Base-by-base conservation (phyloP, 2,888 invertebrate genomes). In the Camptogramma bilineatum region DNA sequence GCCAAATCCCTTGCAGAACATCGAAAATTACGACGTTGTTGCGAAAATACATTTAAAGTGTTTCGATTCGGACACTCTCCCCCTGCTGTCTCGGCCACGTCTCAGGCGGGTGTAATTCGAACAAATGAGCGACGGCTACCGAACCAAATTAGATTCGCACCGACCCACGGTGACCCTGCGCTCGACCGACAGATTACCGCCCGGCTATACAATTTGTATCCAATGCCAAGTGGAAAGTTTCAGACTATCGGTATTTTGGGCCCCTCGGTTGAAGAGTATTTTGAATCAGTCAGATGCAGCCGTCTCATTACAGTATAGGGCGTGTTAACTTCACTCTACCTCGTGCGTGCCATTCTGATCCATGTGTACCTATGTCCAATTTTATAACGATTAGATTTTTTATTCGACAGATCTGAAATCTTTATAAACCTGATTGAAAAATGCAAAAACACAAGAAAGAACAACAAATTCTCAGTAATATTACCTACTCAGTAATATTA, bases 81-180 rank as follows among this genome's bases (percentile, higher is more conserved):
- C 55, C 60, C 48, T 42, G 47, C 58, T 65, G 66, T 63, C 70
- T 66, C 74, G 73, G 70, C 68, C 78, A 74, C 77, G 80, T 80
- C 80, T 78, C 73, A 63, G 77, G 68, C 65, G 75, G 77, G 75
- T 74, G 78, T 82, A 82, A 82, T 82, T 77, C 78, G 94, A 94
- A 95, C 94, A 95, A 95, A 95, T 95, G 95, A 95, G 94, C 93
- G 90, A 89, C 88, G 91, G 91, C 93, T 90, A 91, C 89, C 89
- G 91, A 93, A 93, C 94, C 94, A 95, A 95, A 95, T 95, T 95
- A 94, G 94, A 94, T 94, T 94, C 83, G 90, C 87, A 88, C 66
- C 58, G 64, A 62, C 66, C 52, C 63, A 57, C 89, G 65, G 61
- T 61, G 79, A 79, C 76, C 65, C 76, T 74, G 76, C 73, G 72